Evolutionary conservation across 2,797 vertebrate genomes (phyloP), one percentile per base, ranked within the genome.

Genomic region (Corythornis leucogaster): DNA sequence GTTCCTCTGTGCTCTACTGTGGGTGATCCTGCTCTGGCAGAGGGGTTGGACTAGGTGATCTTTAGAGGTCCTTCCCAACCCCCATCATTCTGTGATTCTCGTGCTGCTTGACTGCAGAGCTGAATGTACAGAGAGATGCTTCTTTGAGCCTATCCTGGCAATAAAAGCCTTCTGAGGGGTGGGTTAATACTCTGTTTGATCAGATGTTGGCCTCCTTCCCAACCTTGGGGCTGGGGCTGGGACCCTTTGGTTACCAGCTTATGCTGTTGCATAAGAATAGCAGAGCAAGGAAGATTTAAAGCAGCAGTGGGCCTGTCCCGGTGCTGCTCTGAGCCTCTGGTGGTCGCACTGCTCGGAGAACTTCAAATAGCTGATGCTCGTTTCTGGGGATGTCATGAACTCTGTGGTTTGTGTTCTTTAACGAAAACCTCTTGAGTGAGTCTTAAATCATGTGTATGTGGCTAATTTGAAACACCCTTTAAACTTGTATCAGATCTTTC

Each of bases 381-480:
- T 69, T 67, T 55, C 67, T 26, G 46, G 62, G 71, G 42, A 19
- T 54, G 58, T 71, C 63, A 18, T 55, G 73, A 92, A 40, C 74
- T 82, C 50, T 2, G 4, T 61, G 85, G 67, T 58, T 85, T 87
- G 76, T 69, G 77, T 81, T 76, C 33, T 64, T 70, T 31, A 22
- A 80, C 85, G 45, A 58, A 51, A 83, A 46, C 64, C 45, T 79
- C 85, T 68, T 11, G 11, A 63, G 35, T 20, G 25, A 68, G 30
- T 35, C 63, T 50, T 70, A 71, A 82, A 78, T 81, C 62, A 25
- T 20, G 15, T 28, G 43, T 57, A 8, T 24, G 2, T 11, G 67
- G 59, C 77, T 90, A 61, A 82, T 82, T 45, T 82, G 61, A 85
- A 90, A 40, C 77, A 67, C 73, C 63, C 61, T 38, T 75, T 64